phyloP scores from a whole-genome alignment of 2,113 vertebrate genomes.

The Semnopithecus entellus region DNA sequence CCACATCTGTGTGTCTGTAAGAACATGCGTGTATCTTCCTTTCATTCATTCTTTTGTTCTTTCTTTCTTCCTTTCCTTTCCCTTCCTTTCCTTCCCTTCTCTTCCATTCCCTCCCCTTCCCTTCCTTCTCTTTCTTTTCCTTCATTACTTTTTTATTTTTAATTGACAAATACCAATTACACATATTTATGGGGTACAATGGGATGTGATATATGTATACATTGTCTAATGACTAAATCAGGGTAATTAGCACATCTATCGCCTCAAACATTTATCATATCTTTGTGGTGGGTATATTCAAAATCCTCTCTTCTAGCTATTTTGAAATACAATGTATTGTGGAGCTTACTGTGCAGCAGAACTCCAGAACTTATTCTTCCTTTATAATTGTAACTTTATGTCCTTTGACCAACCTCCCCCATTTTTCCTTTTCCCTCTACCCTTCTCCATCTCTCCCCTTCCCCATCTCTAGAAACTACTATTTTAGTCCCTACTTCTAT shows the following conservation, averaged over 20 bases:
- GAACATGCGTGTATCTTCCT: too few species aligned
- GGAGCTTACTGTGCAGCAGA: background rate
- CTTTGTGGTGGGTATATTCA: background rate
- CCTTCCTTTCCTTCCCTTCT: background rate
- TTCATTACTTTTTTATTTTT: background rate
- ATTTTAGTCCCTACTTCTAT: background rate
- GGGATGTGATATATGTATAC: background rate
- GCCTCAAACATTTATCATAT: background rate
- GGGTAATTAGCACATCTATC: background rate
- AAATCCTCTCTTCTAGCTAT: background rate
- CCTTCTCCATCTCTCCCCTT: background rate
- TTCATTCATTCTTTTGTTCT: background rate
- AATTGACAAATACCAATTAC: background rate
- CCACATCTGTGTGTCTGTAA: background rate
- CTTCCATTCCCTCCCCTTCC: too few species aligned
- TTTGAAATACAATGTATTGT: background rate
- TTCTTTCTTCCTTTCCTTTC: background rate
- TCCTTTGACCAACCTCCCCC: background rate
- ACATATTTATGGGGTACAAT: background rate
- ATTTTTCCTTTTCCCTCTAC: too few species aligned
- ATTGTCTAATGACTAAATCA: background rate
- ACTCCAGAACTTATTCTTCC: background rate
- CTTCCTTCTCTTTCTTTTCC: background rate
- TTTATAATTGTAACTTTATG: background rate
- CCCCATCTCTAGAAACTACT: background rate